Evolutionary conservation across 2,888 invertebrate genomes (phyloP).

Genomic region (Pharmacophagus antenor): DNA sequence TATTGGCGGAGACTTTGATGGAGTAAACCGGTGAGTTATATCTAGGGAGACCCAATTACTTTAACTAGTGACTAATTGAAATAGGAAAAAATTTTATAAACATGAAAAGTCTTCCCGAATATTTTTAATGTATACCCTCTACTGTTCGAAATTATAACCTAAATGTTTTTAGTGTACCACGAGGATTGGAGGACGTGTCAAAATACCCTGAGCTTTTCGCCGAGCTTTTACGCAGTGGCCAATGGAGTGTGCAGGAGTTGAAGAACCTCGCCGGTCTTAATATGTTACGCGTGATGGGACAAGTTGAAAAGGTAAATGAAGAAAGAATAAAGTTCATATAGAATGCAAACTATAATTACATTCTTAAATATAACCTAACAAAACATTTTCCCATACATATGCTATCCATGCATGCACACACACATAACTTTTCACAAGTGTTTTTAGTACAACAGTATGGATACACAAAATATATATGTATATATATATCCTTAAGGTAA

Average conservation of each 20-base stretch:
- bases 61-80: too few relatives aligned
- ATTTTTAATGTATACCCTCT: not conserved
- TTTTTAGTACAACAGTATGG: too few relatives aligned
- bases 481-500: too few relatives aligned
- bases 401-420: too few relatives aligned
- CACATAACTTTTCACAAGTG: too few relatives aligned
- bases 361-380: too few relatives aligned
- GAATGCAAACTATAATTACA: too few relatives aligned
- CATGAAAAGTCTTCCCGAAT: not conserved
- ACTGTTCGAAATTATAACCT: not conserved
- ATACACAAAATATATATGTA: too few relatives aligned
- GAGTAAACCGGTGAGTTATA: conserved; percentile 57
- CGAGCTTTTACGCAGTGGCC: conserved; percentile 82
- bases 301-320: conserved; percentile 75
- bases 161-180: conserved; percentile 77
- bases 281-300: conserved; percentile 82
- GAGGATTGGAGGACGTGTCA: conserved; percentile 86
- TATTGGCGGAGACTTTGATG: conserved; percentile 83
- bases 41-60: not conserved
- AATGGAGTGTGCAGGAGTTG: conserved; percentile 82
- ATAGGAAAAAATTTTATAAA: not conserved
- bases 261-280: conserved; percentile 84
- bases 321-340: too few relatives aligned
- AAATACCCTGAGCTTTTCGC: conserved; percentile 85
- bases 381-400: too few relatives aligned